Base-by-base conservation (phyloP, 2,113 vertebrate species). In the Brevimyrus niger region DNA sequence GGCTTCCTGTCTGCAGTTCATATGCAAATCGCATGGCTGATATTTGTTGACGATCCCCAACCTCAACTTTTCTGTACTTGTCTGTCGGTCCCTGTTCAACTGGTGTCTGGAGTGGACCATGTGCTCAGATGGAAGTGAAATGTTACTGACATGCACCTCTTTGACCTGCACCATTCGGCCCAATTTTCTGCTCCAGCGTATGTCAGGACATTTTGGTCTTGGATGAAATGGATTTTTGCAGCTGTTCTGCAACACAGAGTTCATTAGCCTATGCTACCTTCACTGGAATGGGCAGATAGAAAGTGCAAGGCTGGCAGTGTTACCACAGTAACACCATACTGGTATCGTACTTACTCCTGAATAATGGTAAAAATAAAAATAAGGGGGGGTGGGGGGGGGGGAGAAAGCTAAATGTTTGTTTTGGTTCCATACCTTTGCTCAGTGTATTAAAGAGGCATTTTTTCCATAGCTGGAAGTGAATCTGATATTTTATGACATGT, bases 91-190 rank as follows among this genome's bases (percentile, higher is more conserved):
- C 48, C 47, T 27, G 46, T 50, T 48, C 83, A 48, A 47, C 83
- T 88, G 69, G 61, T 50, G 65, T 38, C 47, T n/a, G 87, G 23
- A 46, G 87, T n/a, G 47, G 87, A 69, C 44, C n/a, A 65, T 88
- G 73, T 51, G n/a, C 44, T 23, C 13, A 35, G 44, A 10, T 48
- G 61, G 10, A 35, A 87, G 31, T 42, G 13, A 53, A 87, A 50
- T 21, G 13, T 13, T 23, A 50, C 7, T 50, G 46, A n/a, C 46
- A 47, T 11, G 83, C 13, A 15, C 83, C n/a, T 31, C 83, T 23
- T 50, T 86, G 44, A 50, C 83, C 83, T 46, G n/a, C 23, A 86
- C 46, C 83, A 13, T 46, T 86, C 44, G 0, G 82, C 42, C 83
- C 4, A 7, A 47, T 19, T 47, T 47, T 9, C 44, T 84, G 82